Percentiles rank a stretch among this genome's conserved stretches.
phyloP scores from a whole-genome alignment of 2,113 vertebrate species.

The Picathartes gymnocephalus region DNA sequence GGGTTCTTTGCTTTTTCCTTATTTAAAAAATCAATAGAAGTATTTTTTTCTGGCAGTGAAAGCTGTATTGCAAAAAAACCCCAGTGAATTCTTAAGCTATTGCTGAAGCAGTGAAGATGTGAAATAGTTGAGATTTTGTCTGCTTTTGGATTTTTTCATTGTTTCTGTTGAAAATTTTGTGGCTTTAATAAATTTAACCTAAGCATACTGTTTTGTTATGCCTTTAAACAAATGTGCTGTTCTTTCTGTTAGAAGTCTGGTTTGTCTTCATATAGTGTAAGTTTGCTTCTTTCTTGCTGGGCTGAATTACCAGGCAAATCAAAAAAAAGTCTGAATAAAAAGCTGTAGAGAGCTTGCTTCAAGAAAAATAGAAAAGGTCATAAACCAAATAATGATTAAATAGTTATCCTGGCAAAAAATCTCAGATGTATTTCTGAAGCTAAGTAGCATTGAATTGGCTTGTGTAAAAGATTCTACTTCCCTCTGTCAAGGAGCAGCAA shows the following conservation, averaged over 20 bases:
- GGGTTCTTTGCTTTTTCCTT: not conserved
- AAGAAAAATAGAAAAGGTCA: not conserved
- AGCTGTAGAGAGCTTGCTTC: not conserved
- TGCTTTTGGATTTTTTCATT: not conserved
- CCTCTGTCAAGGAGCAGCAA: not conserved
- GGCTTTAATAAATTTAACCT: not conserved
- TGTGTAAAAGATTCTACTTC: not conserved
- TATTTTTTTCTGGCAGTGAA: not conserved
- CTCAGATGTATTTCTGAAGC: not conserved
- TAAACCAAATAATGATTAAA: not conserved
- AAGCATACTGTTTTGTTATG: rapidly evolving
- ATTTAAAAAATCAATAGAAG: not conserved
- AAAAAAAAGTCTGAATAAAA: not conserved
- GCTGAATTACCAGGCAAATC: not conserved
- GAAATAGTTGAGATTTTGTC: not conserved
- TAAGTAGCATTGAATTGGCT: not conserved
- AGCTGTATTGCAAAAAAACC: not conserved
- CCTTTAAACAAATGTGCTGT: not conserved
- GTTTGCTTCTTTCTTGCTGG: not conserved
- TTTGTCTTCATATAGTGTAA: not conserved
- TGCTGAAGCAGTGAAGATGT: not conserved
- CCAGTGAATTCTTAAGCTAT: not conserved
- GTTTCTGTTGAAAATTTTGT: not conserved
- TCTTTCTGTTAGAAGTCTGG: not conserved
- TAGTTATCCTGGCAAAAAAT: not conserved